A percentile compares a stretch with the other conserved stretches of the same genome.
These are phyloP conservation scores for Formica aserva DNA, from an alignment of 2,888 invertebrate species.

Conservation along the genomic window DNA sequence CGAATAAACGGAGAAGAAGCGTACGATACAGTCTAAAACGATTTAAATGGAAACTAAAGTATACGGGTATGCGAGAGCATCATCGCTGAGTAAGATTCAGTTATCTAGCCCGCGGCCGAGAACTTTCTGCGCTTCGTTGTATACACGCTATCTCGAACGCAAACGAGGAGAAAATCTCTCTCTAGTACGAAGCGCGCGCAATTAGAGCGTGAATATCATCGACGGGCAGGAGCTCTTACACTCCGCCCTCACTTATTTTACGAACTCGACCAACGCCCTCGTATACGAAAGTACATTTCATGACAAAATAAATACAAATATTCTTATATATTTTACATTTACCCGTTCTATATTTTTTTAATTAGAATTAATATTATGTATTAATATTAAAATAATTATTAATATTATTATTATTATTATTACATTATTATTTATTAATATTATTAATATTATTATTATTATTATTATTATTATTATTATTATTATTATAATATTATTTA, in stretches of 20 bases:
- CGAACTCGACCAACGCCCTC: constrained; percentile 1
- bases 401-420: no score
- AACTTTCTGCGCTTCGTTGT: constrained; percentile 48
- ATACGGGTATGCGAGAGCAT: not conserved
- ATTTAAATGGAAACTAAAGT: constrained; percentile 50
- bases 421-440: no score
- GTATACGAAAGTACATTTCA: not conserved
- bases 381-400: no score
- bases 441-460: no score
- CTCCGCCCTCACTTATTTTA: constrained; percentile 33
- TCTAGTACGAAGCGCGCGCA: constrained; percentile 46
- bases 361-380: no score
- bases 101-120: constrained; percentile 38
- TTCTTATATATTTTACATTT: not conserved
- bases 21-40: constrained; percentile 12
- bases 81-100: constrained; percentile 30
- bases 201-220: constrained; percentile 53
- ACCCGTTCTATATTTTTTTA: no score
- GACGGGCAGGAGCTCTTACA: not conserved
- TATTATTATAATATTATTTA: no score
- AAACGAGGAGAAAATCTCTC: constrained; percentile 52
- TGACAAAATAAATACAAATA: not conserved
- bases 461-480: no score
- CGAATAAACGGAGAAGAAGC: not conserved
- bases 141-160: constrained; percentile 42